Evolutionary conservation across 2,113 vertebrate genomes (phyloP), one percentile per base, ranked within the genome.

Genomic region (Cricetomys ansorgei): DNA sequence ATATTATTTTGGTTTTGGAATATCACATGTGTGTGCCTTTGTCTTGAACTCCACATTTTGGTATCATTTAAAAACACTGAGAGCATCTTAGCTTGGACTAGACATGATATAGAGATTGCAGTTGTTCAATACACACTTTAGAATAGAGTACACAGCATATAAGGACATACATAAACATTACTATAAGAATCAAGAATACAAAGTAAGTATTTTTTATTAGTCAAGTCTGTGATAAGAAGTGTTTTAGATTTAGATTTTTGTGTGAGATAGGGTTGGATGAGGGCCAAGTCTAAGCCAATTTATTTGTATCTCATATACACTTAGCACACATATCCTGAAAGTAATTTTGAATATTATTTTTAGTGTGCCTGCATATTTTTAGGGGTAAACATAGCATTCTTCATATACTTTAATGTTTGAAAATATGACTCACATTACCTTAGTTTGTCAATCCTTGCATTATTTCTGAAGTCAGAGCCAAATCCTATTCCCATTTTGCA

Each of bases 381-480:
- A 89, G 57, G 0, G 88, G 83, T 25, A 84, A 64, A 6, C 31
- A 29, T 7, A 21, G 5, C 25, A 37, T 88, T 57, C n/a, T 75
- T 89, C 43, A 77, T 86, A 95, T 86, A 45, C 5, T 40, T 94
- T 86, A 85, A 25, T 80, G 53, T 85, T 89, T 85, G 19, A 40
- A 96, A 95, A 89, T n/a, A 29, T 45, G 29, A 80, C 62, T 93
- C 62, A 50, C 31, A 31, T 57, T 67, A 23, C 83, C 64, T 91
- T 73, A 88, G 21, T 92, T 89, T 29, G 3, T 96, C 29, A 72
- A 43, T 29, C 6, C 27, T 77, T 48, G 16, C 2, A 37, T 21
- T 13, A 81, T 59, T 81, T 95, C 67, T 87, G 55, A 91, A 95
- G 27, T 40, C 43, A 59, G 48, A 95, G 65, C 19, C 89, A 80